These are phyloP conservation scores for Schlechtendalia chinensis DNA, from an alignment of 1,140 invertebrate genomes.

Conservation along the genomic window DNA sequence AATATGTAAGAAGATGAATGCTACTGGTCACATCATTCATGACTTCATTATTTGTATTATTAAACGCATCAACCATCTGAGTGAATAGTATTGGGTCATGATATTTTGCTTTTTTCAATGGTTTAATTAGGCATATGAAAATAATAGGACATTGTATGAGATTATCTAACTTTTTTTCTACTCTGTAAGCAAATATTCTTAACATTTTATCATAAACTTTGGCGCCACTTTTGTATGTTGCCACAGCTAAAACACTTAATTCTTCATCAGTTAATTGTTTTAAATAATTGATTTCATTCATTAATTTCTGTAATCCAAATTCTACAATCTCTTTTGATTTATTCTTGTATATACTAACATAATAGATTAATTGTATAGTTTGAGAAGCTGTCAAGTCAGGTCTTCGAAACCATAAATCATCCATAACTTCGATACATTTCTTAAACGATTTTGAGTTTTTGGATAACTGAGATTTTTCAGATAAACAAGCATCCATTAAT, in stretches of 20 bases:
- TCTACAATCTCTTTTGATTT: neutral
- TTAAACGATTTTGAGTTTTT: conserved; percentile 29
- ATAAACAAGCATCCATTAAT: conserved; percentile 33
- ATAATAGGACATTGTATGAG: conserved; percentile 17
- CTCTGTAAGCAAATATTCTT: conserved; percentile 22
- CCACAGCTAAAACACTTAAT: conserved; percentile 27
- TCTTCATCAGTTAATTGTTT: conserved; percentile 43
- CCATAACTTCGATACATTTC: conserved; percentile 25
- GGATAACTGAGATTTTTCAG: neutral
- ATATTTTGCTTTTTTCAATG: conserved; percentile 36
- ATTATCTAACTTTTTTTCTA: conserved; percentile 39
- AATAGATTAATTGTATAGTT: conserved; percentile 39
- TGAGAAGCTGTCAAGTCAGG: conserved; percentile 27
- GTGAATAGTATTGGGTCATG: conserved; percentile 25
- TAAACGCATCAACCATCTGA: neutral
- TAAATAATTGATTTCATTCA: conserved; percentile 26
- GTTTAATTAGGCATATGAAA: conserved; percentile 32
- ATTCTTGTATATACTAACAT: conserved; percentile 35
- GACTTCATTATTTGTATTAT: conserved; percentile 21
- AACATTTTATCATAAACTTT: conserved; percentile 44
- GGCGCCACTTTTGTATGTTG: conserved; percentile 28
- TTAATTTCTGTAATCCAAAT: conserved; percentile 40
- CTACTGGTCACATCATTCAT: conserved; percentile 18
- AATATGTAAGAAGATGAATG: conserved; percentile 40
- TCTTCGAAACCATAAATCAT: conserved; percentile 40